A percentile compares a stretch with the other conserved stretches of the same genome.
Conservation (phyloP, 2,797 vertebrate genomes). For the Mareca strepera region DNA sequence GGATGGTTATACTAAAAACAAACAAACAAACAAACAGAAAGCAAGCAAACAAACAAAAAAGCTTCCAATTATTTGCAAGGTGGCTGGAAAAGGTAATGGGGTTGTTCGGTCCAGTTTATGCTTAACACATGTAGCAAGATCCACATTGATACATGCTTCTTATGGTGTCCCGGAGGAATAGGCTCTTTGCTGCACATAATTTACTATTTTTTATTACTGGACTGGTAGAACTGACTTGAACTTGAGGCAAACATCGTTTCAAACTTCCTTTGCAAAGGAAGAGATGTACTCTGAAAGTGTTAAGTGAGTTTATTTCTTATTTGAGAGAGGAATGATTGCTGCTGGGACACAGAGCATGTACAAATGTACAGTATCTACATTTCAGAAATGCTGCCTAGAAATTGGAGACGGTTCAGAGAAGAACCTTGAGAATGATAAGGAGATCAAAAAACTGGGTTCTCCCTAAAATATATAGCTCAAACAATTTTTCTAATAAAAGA, state of each 20-base stretch:
- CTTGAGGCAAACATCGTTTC: background rate
- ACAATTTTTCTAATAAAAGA: background rate
- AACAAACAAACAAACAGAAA: background rate
- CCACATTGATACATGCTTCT: background rate
- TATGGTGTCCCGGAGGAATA: fast-evolving
- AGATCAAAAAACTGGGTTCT: background rate
- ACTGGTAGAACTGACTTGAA: background rate
- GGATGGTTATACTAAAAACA: background rate
- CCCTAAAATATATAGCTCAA: background rate
- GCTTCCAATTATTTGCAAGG: background rate
- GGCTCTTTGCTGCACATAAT: background rate
- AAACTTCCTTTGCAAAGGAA: background rate
- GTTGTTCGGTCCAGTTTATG: background rate
- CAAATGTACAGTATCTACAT: background rate
- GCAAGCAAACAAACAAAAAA: background rate
- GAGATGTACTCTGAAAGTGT: background rate
- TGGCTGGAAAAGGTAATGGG: background rate
- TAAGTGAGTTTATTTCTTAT: background rate
- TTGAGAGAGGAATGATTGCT: background rate
- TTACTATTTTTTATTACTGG: fast-evolving
- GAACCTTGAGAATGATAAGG: background rate
- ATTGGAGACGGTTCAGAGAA: background rate
- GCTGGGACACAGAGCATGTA: background rate
- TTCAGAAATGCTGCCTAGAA: background rate
- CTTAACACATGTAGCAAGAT: background rate